Base-by-base conservation (phyloP, 2,113 vertebrate species). In the Rhea pennata region DNA sequence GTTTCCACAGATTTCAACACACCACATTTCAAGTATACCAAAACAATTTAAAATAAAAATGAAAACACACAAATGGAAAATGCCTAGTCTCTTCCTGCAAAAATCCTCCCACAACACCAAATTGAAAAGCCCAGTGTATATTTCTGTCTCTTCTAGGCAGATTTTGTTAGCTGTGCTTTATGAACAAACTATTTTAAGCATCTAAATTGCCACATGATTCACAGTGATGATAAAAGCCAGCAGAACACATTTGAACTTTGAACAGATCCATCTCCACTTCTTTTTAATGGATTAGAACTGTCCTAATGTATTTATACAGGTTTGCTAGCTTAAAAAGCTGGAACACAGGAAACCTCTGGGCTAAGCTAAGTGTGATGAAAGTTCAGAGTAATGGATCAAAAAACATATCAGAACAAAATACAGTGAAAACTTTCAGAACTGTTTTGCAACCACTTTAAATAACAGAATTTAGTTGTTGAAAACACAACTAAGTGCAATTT, bases 231-330 rank as follows among this genome's bases (percentile, higher is more conserved):
- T 96, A 96, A 96, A 94, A 94, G 88, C 77, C 88, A 88, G 84
- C n/a, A 87, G 92, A 94, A 96, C 71, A 87, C 77, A 84, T 96
- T 50, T 92, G 90, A 95, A 96, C 95, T 93, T 84, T 84, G 77
- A 77, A 93, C 92, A 92, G 80, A 95, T 93, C 83, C 70, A 95
- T 88, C 90, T 95, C 66, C 64, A 61, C 80, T 82, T 72, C 90
- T 87, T 81, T 94, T 96, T 91, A 95, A 96, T 88, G 90, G 61
- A 81, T 94, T 87, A 95, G 84, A 96, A 87, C 76, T 88, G 83
- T 48, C 69, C 39, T 95, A 96, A 95, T 84, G 93, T 96, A 93
- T 95, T 96, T 96, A 93, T 70, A 95, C 86, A 94, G 81, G 92
- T 94, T 92, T 91, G 74, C 48, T n/a, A 92, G 86, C 91, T 88